Evolutionary conservation across 2,888 invertebrate genomes (phyloP), one percentile per base, ranked within the genome.

Genomic region (Pristionchus fissidentatus): DNA sequence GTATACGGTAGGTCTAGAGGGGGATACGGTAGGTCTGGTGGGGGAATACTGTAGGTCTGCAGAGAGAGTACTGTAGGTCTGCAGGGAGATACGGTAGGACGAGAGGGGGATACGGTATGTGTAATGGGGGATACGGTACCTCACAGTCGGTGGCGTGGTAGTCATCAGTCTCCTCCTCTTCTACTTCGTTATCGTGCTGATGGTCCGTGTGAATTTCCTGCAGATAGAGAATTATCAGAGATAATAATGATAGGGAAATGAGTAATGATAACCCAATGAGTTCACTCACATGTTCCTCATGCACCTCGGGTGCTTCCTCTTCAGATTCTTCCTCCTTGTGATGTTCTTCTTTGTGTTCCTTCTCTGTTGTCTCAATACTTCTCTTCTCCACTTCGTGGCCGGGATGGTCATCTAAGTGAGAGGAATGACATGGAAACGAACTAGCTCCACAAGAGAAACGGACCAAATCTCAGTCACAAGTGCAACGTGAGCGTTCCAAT

Each of bases 221-320:
- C n/a, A 29, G 5, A 62, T 57, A 57, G 22, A n/a, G 22, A 22
- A 15, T 62, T n/a, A 62, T 62, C 29, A 10, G 32, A 3, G 5
- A 62, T 15, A 29, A n/a, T 29, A 10, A 5, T 13, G 62, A 62
- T 15, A 5, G 35, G 29, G 29, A 29, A 10, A n/a, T n/a, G 35
- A 32, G 29, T 15, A 29, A n/a, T n/a, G n/a, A n/a, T n/a, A n/a
- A n/a, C n/a, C n/a, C n/a, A n/a, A n/a, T n/a, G n/a, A 3, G 0
- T 79, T 41, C 38, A 22, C 57, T 57, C 38, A 57, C 79, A 26
- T 79, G 55, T 57, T 79, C 79, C 41, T 79, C 57, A 29, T 79
- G 55, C 8, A 43, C 57, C 29, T 79, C 57, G 38, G 38, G 55
- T 57, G 79, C 26, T 57, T 57, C 79, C n/a, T 46, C 79, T 26